A percentile compares a stretch with the other conserved stretches of the same genome.
Evolutionary conservation across 2,113 vertebrate species (phyloP).

Genomic region (Aplodontia rufa): DNA sequence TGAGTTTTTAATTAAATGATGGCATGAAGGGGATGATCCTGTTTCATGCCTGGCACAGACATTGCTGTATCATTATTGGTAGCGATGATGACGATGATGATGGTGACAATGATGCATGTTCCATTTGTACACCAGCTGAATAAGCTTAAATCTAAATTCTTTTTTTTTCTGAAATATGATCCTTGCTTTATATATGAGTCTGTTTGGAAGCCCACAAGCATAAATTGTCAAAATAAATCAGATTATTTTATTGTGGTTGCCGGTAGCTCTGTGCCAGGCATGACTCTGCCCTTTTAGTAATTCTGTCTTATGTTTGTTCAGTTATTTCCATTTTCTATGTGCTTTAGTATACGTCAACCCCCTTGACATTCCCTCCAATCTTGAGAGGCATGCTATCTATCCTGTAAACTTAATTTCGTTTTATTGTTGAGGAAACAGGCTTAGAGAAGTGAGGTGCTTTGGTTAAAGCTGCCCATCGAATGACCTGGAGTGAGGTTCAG

Average conservation of each 20-base stretch:
- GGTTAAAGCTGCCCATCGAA: background rate
- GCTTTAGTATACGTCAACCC: background rate
- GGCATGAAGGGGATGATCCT: background rate
- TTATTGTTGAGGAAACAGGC: background rate
- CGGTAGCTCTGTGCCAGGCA: background rate
- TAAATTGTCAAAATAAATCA: background rate
- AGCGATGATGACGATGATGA: no score
- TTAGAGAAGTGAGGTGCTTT: background rate
- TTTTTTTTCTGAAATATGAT: background rate
- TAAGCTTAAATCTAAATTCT: background rate
- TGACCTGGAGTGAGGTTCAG: background rate
- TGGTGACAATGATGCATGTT: fast-evolving
- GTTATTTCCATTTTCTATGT: background rate
- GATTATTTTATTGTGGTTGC: background rate
- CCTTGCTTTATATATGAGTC: background rate
- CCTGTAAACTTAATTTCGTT: background rate
- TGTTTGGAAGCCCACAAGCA: background rate
- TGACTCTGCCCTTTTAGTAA: background rate
- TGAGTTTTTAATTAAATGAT: background rate
- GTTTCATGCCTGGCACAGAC: background rate
- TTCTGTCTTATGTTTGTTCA: background rate
- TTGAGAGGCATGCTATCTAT: background rate
- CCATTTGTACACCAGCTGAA: background rate
- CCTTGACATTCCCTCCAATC: background rate
- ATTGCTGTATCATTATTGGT: background rate